Evolutionary conservation across 2,113 vertebrate genomes (phyloP), one percentile per base, ranked within the genome.

Genomic region (Neodon shergylaensis): DNA sequence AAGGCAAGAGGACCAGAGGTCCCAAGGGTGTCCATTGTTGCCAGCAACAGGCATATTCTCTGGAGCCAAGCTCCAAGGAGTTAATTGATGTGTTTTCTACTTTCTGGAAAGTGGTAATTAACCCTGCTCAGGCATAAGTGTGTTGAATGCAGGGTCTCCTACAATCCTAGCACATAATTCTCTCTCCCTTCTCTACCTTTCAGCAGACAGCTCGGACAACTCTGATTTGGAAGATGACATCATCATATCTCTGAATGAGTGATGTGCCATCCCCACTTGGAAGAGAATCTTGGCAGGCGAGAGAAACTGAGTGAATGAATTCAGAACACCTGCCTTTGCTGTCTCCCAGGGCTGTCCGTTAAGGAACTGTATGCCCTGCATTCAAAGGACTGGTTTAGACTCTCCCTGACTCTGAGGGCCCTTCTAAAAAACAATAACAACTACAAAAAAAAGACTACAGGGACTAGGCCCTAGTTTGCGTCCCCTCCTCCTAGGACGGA

Each of bases 191-290:
- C 31, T 98, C 92, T 92, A 91, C 97, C 94, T 98, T 98, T 85
- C 98, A 99, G 99, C 99, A 28, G 99, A 99, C 98, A 99, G 99
- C 98, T 99, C 99, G 0, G 99, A 99, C 98, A 99, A 99, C 98
- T 99, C 99, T 0, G 99, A 99, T 98, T 98, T 99, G 97, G 99
- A 99, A 98, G 99, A 99, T 79, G 99, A 99, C 98, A 99, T 99
- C 98, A 99, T 99, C 97, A 98, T 99, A 95, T 99, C 99, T 95
- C 98, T 99, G 97, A 99, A 99, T 1, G 99, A 99, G 96, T 99
- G 98, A 99, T 95, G 86, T 92, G 85, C 1, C 26, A 33, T 92
- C 85, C 92, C 77, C 9, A 49, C 42, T 66, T 0, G 58, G 97
- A 92, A 96, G 97, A 96, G 98, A 94, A 97, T 97, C 95, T 97